phyloP scores from a whole-genome alignment of 30 jellyfish, hydroid and myxozoan genomes.

The Chironex yamaguchii region DNA sequence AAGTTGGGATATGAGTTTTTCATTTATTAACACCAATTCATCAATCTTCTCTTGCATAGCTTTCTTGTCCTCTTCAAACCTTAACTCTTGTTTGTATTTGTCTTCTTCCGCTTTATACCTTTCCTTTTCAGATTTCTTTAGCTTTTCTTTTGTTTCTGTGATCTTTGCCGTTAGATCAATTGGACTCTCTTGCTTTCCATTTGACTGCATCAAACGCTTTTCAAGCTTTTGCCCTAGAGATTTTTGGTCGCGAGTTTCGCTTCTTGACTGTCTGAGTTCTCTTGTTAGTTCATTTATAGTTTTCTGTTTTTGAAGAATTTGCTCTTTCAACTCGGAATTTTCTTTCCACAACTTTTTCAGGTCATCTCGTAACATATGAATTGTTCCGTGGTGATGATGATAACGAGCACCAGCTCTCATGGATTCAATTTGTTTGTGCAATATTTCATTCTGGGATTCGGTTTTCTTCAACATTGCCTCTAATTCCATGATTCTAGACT shows the following conservation, averaged over 20 bases:
- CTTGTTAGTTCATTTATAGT: conserved; percentile 81
- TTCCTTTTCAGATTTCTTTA: conserved; percentile 32
- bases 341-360: conserved; percentile 89
- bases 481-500: conserved; percentile 41
- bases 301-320: conserved; percentile 63
- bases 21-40: neutral
- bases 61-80: conserved; percentile 17
- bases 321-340: conserved; percentile 85
- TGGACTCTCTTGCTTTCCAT: neutral
- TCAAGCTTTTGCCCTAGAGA: conserved; percentile 26
- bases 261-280: conserved; percentile 81
- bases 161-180: neutral
- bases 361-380: conserved; percentile 96
- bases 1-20: conserved; percentile 2
- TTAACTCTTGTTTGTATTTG: neutral
- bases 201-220: neutral
- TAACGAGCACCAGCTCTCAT: conserved; percentile 73
- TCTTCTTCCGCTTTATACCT: conserved; percentile 45
- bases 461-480: conserved; percentile 64
- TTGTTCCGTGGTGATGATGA: conserved; percentile 92
- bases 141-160: conserved; percentile 35
- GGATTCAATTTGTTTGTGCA: conserved; percentile 83
- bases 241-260: conserved; percentile 19
- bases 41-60: neutral
- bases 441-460: conserved; percentile 73